phyloP scores from a whole-genome alignment of 2,797 vertebrate genomes.

The Melanotaenia nigrans region DNA sequence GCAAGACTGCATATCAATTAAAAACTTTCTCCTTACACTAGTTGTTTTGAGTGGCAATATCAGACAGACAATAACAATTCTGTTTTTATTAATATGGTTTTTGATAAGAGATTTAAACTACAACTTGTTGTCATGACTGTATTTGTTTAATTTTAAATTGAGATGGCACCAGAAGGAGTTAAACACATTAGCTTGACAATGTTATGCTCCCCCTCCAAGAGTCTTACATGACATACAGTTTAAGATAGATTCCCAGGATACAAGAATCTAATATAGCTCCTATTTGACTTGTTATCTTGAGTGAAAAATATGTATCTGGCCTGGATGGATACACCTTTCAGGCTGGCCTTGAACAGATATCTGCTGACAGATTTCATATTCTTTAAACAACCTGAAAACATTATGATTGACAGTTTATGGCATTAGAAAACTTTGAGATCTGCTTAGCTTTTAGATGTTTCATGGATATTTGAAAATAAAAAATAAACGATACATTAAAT shows the following conservation, averaged over 20 bases:
- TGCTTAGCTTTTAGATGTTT: constrained; percentile 11
- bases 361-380: constrained; percentile 15
- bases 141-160: constrained; percentile 1
- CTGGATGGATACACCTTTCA: constrained; percentile 16
- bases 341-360: constrained; percentile 15
- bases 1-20: too few species aligned
- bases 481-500: neutral
- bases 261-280: constrained; percentile 15
- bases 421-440: constrained; percentile 6
- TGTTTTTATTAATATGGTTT: neutral
- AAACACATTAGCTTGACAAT: constrained; percentile 15
- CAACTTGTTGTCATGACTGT: neutral
- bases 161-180: constrained; percentile 23
- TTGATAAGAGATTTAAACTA: neutral
- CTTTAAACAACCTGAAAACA: neutral
- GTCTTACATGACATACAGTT: constrained; percentile 18
- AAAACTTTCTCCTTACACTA: too few species aligned
- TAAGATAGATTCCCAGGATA: constrained; percentile 33
- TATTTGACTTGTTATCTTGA: constrained; percentile 27
- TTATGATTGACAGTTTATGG: constrained; percentile 7
- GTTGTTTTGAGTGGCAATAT: too few species aligned
- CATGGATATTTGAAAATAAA: neutral
- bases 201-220: constrained; percentile 24
- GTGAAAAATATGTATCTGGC: constrained; percentile 20
- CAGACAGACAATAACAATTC: too few species aligned